phyloP scores from a whole-genome alignment of 1,140 invertebrate genomes.

The Plodia interpunctella region DNA sequence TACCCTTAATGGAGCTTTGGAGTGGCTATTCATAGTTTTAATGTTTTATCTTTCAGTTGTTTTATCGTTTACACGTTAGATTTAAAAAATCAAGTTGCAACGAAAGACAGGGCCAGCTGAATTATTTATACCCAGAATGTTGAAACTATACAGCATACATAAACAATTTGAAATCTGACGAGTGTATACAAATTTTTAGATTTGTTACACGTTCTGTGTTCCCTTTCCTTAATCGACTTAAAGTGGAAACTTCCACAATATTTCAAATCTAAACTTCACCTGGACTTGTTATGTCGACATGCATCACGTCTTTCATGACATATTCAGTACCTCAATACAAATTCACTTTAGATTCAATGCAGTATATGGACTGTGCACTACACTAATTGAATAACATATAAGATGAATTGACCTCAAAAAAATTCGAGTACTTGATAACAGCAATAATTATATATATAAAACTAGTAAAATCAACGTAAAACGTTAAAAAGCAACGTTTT shows the following conservation, averaged over 20 bases:
- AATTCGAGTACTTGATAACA: no score
- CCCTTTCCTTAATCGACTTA: background rate
- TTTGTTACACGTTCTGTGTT: background rate
- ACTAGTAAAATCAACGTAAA: no score
- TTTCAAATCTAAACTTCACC: constrained; percentile 6
- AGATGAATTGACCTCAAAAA: no score
- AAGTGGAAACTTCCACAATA: background rate
- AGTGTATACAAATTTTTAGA: background rate
- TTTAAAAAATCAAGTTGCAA: constrained; percentile 8
- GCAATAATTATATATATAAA: no score
- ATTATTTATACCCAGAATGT: background rate
- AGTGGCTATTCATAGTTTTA: constrained; percentile 14
- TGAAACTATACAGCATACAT: background rate
- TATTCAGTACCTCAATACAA: background rate
- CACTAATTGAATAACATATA: no score
- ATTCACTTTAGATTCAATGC: background rate
- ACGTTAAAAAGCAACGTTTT: no score
- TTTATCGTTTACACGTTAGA: background rate
- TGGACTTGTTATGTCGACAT: background rate
- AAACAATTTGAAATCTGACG: background rate
- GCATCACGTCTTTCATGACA: background rate
- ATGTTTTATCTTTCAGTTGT: background rate
- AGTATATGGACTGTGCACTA: background rate
- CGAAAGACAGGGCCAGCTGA: background rate
- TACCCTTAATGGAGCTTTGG: constrained; percentile 35